A percentile compares a stretch with the other conserved stretches of the same genome.
These are phyloP conservation scores for Psilopsiagon aymara DNA, from an alignment of 2,113 vertebrate species.

Conservation along the genomic window DNA sequence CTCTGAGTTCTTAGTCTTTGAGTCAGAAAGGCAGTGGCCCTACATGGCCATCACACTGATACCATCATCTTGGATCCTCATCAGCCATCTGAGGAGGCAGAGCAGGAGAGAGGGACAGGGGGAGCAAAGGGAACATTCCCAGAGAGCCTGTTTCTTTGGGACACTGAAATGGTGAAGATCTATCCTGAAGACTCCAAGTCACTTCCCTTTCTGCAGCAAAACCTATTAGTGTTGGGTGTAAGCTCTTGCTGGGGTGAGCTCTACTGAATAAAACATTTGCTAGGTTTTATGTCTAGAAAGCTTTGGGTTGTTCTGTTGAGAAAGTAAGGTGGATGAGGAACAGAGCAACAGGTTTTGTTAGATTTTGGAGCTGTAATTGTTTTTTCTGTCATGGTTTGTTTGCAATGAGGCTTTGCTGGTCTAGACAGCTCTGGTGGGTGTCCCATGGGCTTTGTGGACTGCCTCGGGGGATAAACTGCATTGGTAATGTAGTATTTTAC, in stretches of 20 bases:
- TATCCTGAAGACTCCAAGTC: not conserved
- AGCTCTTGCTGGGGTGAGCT: not conserved
- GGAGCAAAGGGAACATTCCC: not conserved
- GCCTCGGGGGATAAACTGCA: not conserved
- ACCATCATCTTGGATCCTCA: slow-evolving; percentile 5
- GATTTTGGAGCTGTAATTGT: not conserved
- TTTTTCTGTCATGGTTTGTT: not conserved
- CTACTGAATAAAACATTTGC: not conserved
- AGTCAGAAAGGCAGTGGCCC: slow-evolving; percentile 15
- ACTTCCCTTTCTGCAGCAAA: not conserved
- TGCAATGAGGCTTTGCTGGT: not conserved
- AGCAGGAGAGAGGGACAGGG: not conserved
- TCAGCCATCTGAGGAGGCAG: not conserved
- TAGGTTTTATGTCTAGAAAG: not conserved
- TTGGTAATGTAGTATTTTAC: not conserved
- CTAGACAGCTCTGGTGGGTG: not conserved
- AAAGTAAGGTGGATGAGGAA: not conserved
- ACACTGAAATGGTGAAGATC: not conserved
- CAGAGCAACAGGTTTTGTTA: not conserved
- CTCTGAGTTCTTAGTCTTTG: not conserved
- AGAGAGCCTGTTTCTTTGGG: not conserved
- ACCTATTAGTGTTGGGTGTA: not conserved
- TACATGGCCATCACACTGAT: not conserved
- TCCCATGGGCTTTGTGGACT: not conserved
- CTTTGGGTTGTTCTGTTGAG: not conserved